Evolutionary conservation across 2,797 vertebrate genomes (phyloP), one percentile per base, ranked within the genome.

Genomic region (Sphenopsis melanotis): DNA sequence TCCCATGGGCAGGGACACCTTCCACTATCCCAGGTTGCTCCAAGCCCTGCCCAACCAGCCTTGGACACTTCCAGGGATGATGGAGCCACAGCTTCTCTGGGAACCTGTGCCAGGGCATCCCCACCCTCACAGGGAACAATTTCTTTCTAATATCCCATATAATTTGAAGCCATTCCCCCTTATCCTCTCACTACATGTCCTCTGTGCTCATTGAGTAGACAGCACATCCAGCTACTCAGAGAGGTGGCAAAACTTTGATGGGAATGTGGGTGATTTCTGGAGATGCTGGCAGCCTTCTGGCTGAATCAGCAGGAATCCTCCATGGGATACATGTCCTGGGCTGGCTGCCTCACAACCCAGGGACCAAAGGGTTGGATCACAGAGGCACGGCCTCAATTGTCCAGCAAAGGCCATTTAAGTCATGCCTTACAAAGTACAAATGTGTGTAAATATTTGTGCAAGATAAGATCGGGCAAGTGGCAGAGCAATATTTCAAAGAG

Each of bases 401-500:
- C 77, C 80, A 1, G 60, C 81, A 83, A 83, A 89, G 53, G 72
- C 88, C 17, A 12, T 37, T 92, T 93, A 95, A 97, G 95, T 94
- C 78, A 55, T 36, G 72, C 72, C 77, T 83, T 66, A 59, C 86
- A 84, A 92, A 94, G 90, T 26, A 83, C 71, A 87, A 91, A 96
- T 50, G 76, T 27, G 1, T 32, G 64, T 96, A 95, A 96, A 97
- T 97, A 97, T 97, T 97, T 97, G 92, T 30, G 57, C 77, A 91
- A 97, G 95, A 96, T 97, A 96, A 94, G 92, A 96, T 96, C 70
- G 3, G 87, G 87, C 36, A 82, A 96, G 93, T 57, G 66, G 89
- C 80, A 57, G 6, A 95, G 94, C 83, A 80, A 95, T 96, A 95
- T 97, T 97, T 97, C 94, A 97, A 97, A 85, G 70, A 89, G 63